A percentile compares a stretch with the other conserved stretches of the same genome.
Evolutionary conservation across 2,113 vertebrate genomes (phyloP).

Genomic region (Hepsetus odoe): DNA sequence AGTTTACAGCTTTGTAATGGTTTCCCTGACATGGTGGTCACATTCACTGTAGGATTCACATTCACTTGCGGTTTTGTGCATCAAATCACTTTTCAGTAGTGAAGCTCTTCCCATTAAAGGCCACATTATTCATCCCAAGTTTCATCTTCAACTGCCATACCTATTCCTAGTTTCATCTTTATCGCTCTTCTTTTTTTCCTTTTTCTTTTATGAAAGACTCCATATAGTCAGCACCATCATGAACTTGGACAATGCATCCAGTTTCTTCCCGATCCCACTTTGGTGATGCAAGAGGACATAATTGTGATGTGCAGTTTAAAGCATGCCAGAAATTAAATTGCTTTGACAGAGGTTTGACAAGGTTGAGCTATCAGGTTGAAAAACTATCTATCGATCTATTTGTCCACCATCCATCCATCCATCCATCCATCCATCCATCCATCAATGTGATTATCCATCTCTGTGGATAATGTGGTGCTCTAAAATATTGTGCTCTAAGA

Average conservation of each 20-base stretch:
- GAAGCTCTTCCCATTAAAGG: too few species aligned
- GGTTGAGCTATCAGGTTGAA: slow-evolving; percentile 9
- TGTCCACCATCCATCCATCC: neutral
- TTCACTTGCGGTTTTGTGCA: too few species aligned
- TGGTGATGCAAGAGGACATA: slow-evolving; percentile 21
- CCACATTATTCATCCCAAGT: too few species aligned
- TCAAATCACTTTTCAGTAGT: too few species aligned
- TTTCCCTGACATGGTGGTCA: too few species aligned
- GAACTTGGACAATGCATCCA: slow-evolving; percentile 3
- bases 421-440: neutral
- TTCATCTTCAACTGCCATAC: too few species aligned
- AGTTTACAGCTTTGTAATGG: too few species aligned
- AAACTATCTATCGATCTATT: neutral
- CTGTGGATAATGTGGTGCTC: neutral
- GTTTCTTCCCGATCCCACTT: neutral
- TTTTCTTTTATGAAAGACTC: neutral
- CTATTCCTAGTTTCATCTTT: neutral
- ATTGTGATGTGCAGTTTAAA: neutral
- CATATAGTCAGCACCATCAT: neutral
- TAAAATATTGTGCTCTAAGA: too few species aligned
- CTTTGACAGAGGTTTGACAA: neutral
- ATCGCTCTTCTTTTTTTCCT: slow-evolving; percentile 24
- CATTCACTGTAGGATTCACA: too few species aligned
- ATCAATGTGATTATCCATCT: too few species aligned
- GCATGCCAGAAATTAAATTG: slow-evolving; percentile 11